Evolutionary conservation across 2,888 invertebrate species (phyloP), one percentile per base, ranked within the genome.

Genomic region (Caenorhabditis auriculariae): DNA sequence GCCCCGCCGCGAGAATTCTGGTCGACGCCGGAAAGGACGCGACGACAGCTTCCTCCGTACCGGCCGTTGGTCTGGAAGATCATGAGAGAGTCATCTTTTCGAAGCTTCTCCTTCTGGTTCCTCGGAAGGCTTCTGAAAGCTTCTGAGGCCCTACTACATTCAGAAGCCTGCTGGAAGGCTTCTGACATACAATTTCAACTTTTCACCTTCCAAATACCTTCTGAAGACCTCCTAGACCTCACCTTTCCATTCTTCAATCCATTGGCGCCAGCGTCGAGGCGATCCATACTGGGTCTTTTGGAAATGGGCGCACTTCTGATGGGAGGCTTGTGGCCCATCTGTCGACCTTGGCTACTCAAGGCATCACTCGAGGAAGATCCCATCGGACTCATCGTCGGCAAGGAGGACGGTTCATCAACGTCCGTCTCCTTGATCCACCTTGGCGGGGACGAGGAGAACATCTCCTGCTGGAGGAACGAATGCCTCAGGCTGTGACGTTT

Each of bases 371-470:
- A 60, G 12, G 49, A 39, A n/a, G 49, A 39, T 1, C 57, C 60
- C 15, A 69, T 53, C 15, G 66, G 66, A 24, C 61, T 66, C 57
- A 69, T 56, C 7, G 61, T 62, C 7, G 71, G 63, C 19, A 60
- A 44, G 2, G 57, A 55, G 1, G 50, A 37, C 28, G 71, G 71
- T 23, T 63, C 71, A 50, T 71, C 71, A 29, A 71, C 61, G 41
- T 71, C 68, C 4, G 71, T 71, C 46, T 71, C 71, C 43, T 71
- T 71, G 37, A 71, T 55, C 70, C 70, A 70, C 29, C 67, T 48
- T 24, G 57, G 24, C 3, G 42, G 42, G 15, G 58, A 32, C 3
- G 42, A 44, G 15, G 58, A 32, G 35, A 32, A 32, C n/a, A 32
- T n/a, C 35, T 32, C 35, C 35, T 9, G 35, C n/a, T 32, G 35